A percentile compares a stretch with the other conserved stretches of the same genome.
Evolutionary conservation across 2,888 invertebrate genomes (phyloP).

Genomic region (Eilema sororculum): DNA sequence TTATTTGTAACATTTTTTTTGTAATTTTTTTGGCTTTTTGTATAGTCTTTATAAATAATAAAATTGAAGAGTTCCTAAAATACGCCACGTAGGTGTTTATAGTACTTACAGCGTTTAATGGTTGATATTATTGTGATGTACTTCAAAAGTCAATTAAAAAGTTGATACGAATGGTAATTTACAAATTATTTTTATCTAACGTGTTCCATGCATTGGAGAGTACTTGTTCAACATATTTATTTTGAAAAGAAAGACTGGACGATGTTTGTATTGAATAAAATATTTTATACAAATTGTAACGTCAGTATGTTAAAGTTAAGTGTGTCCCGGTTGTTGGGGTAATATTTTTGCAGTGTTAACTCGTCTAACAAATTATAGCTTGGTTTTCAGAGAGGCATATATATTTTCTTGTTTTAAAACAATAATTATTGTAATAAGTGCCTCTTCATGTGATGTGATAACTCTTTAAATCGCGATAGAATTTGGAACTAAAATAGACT

Average conservation of each 20-base stretch:
- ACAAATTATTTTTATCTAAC: constrained; percentile 3
- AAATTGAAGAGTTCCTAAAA: constrained; percentile 58
- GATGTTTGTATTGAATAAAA: constrained; percentile 15
- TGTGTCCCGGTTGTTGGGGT: constrained; percentile 22
- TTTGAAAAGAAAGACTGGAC: constrained; percentile 19
- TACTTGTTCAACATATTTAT: constrained; percentile 15
- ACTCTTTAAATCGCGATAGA: constrained; percentile 2
- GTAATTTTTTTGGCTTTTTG: constrained; percentile 32
- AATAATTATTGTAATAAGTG: constrained; percentile 30
- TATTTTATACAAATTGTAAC: constrained; percentile 15
- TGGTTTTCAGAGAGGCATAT: constrained; percentile 21
- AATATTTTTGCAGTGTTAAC: constrained; percentile 24
- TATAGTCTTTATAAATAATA: constrained; percentile 30
- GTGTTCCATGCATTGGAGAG: constrained; percentile 12
- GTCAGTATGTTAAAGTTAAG: constrained; percentile 14
- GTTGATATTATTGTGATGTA: constrained; percentile 4
- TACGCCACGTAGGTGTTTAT: constrained; percentile 21
- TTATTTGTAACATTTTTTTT: constrained; percentile 32
- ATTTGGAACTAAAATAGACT: not conserved
- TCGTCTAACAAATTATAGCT: constrained; percentile 24
- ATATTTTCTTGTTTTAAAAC: constrained; percentile 25
- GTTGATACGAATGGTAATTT: constrained; percentile 3
- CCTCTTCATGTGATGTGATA: constrained; percentile 27
- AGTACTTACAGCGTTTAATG: constrained; percentile 18
- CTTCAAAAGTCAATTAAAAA: constrained; percentile 27